Base-by-base conservation (phyloP, 2,113 vertebrate genomes). In the Nesogale talazaci region DNA sequence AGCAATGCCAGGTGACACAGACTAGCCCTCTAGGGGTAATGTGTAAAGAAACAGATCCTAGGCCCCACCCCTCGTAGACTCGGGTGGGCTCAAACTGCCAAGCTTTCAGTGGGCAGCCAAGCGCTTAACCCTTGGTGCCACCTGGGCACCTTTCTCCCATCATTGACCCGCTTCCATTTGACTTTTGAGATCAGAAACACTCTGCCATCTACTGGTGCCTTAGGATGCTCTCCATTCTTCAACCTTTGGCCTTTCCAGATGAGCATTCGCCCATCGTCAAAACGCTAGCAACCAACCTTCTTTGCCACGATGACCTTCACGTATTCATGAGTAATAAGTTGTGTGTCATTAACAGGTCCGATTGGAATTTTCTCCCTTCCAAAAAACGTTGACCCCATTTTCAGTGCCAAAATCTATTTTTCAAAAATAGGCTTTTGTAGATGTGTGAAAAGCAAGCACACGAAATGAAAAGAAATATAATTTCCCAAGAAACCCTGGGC, bases 351-450 rank as follows among this genome's bases (percentile, higher is more conserved):
- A 77, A 77, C 78, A 87, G 69, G 91, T 27, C 36, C n/a, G 82
- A 11, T 76, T 38, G 65, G 74, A 61, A 52, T n/a, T 69, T 67
- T 57, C 10, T 22, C 40, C n/a, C 76, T 20, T n/a, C n/a, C 4
- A 14, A 27, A 88, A 90, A 77, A 34, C 36, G 69, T 34, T 25
- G 70, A 19, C 23, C 40, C 12, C 42, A 77, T 72, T 76, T 85
- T 90, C 70, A 72, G 12, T 75, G 78, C 81, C 57, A 56, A 34
- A 12, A 29, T 89, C 81, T 94, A 46, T 46, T 46, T 46, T 46
- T n/a, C n/a, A n/a, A n/a, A n/a, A n/a, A n/a, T 31, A 85, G 76
- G 69, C 92, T 61, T 61, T 61, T 5, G 79, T 70, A 91, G 22
- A 76, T 57, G 57, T 4, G 23, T 82, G 11, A 83, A 89, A 89